Conservation (phyloP, 2,113 vertebrate genomes). For the Oncorhynchus mykiss region DNA sequence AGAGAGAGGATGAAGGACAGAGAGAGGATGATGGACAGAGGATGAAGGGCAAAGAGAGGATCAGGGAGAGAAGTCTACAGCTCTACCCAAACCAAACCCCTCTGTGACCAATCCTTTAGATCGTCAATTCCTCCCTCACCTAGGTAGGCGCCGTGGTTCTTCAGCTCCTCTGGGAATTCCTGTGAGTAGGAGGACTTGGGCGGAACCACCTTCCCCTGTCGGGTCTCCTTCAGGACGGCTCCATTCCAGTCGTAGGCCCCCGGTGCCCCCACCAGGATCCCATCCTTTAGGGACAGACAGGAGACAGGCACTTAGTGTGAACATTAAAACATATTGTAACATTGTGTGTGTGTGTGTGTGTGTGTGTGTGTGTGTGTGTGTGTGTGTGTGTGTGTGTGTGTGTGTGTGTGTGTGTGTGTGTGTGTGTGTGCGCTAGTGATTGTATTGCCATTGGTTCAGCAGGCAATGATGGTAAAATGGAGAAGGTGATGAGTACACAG, state of each 20-base stretch:
- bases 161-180: conserved; percentile 93
- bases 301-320: neutral
- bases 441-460: neutral
- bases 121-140: conserved; percentile 73
- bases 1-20: neutral
- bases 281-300: conserved; percentile 75
- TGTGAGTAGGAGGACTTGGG: conserved; percentile 85
- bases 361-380: conserved; percentile 9
- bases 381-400: conserved; percentile 14
- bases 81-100: too few species aligned
- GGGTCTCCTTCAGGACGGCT: conserved; percentile 90
- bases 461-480: neutral
- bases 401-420: conserved; percentile 4
- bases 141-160: conserved; percentile 91
- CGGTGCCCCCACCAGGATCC: conserved; percentile 89
- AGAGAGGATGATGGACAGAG: neutral
- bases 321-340: neutral
- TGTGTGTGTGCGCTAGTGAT: neutral
- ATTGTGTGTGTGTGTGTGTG: neutral
- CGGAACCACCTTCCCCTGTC: conserved; percentile 83
- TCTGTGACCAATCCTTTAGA: neutral
- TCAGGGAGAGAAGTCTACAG: too few species aligned
- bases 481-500: neutral
- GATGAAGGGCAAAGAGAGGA: neutral
- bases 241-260: conserved; percentile 97